These are phyloP conservation scores for Chrysotoxum bicinctum DNA, from an alignment of 2,888 invertebrate genomes.

Conservation along the genomic window DNA sequence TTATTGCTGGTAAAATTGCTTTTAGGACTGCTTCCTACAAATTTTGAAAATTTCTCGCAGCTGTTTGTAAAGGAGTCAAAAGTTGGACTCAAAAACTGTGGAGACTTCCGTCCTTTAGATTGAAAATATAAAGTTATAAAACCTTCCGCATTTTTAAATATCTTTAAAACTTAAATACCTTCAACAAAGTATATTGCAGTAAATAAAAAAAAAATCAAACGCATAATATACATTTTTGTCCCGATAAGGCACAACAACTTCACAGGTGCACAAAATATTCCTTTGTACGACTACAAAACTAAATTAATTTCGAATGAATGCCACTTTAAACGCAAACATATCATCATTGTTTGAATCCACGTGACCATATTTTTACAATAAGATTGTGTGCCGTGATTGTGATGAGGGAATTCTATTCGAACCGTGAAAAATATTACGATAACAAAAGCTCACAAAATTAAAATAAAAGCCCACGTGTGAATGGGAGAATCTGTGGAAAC, in stretches of 20 bases:
- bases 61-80: no score
- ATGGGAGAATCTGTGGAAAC: constrained; percentile 2
- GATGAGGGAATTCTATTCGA: constrained; percentile 37
- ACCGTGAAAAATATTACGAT: constrained; percentile 56
- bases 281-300: background rate
- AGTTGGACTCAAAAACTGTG: no score
- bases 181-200: no score
- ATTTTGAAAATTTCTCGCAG: no score
- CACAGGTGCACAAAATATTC: background rate
- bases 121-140: no score
- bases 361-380: constrained; percentile 49
- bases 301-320: constrained; percentile 2
- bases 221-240: no score
- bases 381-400: constrained; percentile 28
- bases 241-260: background rate
- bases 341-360: constrained; percentile 37
- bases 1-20: no score
- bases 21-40: no score
- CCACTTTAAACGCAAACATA: background rate
- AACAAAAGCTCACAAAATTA: constrained; percentile 49
- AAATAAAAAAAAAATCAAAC: no score
- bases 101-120: no score
- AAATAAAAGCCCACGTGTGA: constrained; percentile 38
- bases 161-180: no score
- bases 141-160: no score